phyloP scores from a whole-genome alignment of 2,113 vertebrate genomes.

The Nannobrachium achirus region DNA sequence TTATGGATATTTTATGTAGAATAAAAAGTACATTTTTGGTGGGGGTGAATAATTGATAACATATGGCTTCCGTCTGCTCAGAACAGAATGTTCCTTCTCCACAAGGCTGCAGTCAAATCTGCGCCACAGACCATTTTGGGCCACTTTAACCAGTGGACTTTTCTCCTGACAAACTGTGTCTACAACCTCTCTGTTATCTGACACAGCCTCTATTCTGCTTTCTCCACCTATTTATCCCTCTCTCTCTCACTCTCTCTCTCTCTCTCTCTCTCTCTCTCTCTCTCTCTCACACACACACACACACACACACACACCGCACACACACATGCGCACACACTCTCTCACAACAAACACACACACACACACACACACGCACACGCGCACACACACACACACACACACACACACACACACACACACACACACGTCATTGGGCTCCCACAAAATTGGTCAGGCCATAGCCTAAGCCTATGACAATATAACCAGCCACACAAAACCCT shows the following conservation, averaged over 20 bases:
- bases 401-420: too few species aligned
- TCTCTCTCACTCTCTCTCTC: background rate
- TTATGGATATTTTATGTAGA: background rate
- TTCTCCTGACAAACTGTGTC: conserved; percentile 32
- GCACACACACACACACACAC: background rate
- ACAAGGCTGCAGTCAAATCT: conserved; percentile 36
- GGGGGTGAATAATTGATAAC: conserved; percentile 61
- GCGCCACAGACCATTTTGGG: conserved; percentile 30
- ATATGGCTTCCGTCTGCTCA: conserved; percentile 54
- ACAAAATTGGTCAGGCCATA: too few species aligned
- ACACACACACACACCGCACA: too few species aligned
- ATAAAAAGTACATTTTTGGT: conserved; percentile 29
- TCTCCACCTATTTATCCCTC: background rate
- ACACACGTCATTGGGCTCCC: too few species aligned
- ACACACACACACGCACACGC: too few species aligned
- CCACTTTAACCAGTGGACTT: conserved; percentile 12
- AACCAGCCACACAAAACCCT: too few species aligned
- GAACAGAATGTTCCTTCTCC: conserved; percentile 75
- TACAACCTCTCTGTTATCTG: background rate
- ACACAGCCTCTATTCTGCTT: background rate
- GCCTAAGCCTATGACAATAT: too few species aligned
- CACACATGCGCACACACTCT: too few species aligned
- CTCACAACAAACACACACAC: too few species aligned
- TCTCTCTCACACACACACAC: too few species aligned
- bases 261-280: background rate